Conservation (phyloP, 2,113 vertebrate genomes). For the Pteronura brasiliensis region DNA sequence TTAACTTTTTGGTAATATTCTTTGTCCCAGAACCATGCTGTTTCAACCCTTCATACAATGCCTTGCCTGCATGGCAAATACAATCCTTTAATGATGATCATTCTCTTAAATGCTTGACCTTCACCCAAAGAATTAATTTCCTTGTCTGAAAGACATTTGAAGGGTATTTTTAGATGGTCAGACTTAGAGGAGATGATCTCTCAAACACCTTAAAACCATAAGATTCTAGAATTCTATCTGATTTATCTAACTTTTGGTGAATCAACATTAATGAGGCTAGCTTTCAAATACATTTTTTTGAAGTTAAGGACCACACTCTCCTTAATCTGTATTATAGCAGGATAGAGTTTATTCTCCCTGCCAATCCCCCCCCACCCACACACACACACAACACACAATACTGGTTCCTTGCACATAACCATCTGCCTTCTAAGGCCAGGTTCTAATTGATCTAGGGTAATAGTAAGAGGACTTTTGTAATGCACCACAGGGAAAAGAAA, state of each 20-base stretch:
- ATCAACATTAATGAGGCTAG: not conserved
- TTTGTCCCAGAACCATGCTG: not conserved
- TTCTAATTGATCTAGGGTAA: not conserved
- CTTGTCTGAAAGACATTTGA: not conserved
- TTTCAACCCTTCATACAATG: not conserved
- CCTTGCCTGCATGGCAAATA: not conserved
- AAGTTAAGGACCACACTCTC: not conserved
- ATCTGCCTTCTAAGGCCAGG: not conserved
- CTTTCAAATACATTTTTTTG: not conserved
- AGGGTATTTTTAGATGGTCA: not conserved
- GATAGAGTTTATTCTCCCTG: not conserved
- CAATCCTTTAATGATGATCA: not conserved
- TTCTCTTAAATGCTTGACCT: not conserved
- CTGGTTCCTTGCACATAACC: not conserved
- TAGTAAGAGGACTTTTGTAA: not conserved
- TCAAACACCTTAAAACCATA: not conserved
- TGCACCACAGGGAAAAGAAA: not conserved
- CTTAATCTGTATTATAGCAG: not conserved
- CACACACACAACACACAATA: not conserved
- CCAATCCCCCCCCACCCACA: no score
- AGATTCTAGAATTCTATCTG: not conserved
- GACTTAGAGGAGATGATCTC: not conserved
- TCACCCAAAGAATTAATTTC: not conserved
- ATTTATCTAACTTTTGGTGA: constrained; percentile 6
- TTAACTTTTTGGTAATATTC: constrained; percentile 14